Conservation (phyloP, 2,888 invertebrate species). For the Hydrotaea cyrtoneurina region DNA sequence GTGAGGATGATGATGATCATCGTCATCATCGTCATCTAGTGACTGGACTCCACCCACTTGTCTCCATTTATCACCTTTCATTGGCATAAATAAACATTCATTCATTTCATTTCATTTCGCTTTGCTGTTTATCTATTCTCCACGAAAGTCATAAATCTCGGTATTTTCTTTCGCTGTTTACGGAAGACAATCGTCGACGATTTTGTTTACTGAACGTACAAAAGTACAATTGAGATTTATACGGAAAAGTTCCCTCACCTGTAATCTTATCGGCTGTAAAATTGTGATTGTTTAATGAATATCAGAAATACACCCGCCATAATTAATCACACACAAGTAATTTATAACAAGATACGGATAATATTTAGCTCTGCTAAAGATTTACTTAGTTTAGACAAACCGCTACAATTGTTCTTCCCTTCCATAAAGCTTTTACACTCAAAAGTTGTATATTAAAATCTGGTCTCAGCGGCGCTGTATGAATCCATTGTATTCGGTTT, state of each 20-base stretch:
- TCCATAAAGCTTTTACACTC: too few species aligned
- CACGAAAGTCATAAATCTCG: slow-evolving; percentile 7
- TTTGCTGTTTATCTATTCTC: slow-evolving; percentile 9
- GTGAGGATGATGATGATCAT: neutral
- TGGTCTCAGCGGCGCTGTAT: too few species aligned
- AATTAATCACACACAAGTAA: neutral
- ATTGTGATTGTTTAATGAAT: neutral
- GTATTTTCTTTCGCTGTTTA: neutral
- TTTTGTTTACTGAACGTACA: neutral
- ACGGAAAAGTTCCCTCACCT: slow-evolving; percentile 3
- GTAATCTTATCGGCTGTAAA: slow-evolving; percentile 23
- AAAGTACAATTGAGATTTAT: neutral
- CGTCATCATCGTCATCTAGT: too few species aligned
- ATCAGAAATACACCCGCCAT: neutral
- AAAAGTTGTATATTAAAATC: too few species aligned
- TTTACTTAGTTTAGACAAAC: neutral
- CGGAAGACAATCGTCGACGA: slow-evolving; percentile 9
- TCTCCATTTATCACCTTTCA: neutral
- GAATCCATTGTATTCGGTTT: too few species aligned
- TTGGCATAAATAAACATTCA: neutral
- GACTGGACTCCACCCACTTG: neutral
- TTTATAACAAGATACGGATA: neutral
- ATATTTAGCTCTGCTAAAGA: neutral
- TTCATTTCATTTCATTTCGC: neutral
- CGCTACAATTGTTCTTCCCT: neutral